phyloP scores from a whole-genome alignment of 2,888 invertebrate genomes.

The Tyria jacobaeae region DNA sequence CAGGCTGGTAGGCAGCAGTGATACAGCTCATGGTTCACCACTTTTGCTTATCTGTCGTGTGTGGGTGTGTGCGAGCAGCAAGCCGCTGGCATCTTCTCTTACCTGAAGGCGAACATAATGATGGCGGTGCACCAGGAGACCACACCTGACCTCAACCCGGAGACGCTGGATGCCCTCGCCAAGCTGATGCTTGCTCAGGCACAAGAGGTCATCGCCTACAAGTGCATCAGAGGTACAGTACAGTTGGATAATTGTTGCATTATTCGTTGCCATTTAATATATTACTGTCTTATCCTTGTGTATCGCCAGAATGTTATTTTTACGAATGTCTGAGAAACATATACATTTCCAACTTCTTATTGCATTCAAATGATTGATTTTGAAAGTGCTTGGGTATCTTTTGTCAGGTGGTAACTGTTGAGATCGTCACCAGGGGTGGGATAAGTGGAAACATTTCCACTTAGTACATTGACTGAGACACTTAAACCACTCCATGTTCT shows the following conservation, averaged over 20 bases:
- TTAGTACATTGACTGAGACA: too few species aligned
- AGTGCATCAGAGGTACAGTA: slow-evolving; percentile 94
- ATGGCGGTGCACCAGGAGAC: slow-evolving; percentile 96
- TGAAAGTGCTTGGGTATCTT: too few species aligned
- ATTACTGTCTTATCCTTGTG: background rate
- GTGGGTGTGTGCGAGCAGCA: slow-evolving; percentile 87
- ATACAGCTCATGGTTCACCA: background rate
- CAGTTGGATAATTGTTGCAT: background rate
- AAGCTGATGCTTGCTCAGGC: slow-evolving; percentile 98
- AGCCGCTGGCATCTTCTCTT: slow-evolving; percentile 95
- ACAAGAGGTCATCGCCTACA: slow-evolving; percentile 98
- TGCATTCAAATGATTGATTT: too few species aligned
- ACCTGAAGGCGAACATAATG: slow-evolving; percentile 93
- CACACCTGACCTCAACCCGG: slow-evolving; percentile 97
- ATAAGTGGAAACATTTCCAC: background rate
- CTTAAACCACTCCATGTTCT: too few species aligned
- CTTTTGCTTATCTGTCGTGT: slow-evolving; percentile 18
- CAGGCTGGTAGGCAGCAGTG: background rate
- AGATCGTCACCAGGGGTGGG: background rate
- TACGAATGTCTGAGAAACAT: too few species aligned
- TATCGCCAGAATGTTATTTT: background rate
- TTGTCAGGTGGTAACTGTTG: too few species aligned
- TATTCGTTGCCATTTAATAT: background rate
- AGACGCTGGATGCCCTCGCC: slow-evolving; percentile 94
- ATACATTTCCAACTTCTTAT: too few species aligned